Conservation (phyloP, 2,888 invertebrate genomes). For the Drosophila robusta region DNA sequence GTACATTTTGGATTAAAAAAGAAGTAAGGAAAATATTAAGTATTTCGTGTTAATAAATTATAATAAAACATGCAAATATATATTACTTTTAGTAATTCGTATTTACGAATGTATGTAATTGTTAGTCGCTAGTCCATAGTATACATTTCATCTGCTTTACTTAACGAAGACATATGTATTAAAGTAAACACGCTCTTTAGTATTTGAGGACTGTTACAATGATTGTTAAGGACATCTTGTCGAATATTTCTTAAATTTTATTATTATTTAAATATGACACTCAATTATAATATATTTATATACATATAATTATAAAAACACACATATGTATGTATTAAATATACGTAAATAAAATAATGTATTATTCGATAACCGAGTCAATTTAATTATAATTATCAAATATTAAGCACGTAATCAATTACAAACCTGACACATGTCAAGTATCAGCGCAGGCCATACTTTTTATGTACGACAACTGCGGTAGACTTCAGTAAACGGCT, state of each 20-base stretch:
- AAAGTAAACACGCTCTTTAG: slow-evolving; percentile 19
- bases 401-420: too few species aligned
- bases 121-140: slow-evolving; percentile 60
- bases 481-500: too few species aligned
- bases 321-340: slow-evolving; percentile 34
- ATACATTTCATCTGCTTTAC: slow-evolving; percentile 12
- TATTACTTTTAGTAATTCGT: slow-evolving; percentile 20
- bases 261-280: slow-evolving; percentile 30
- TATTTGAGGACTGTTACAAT: slow-evolving; percentile 52
- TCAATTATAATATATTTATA: slow-evolving; percentile 38
- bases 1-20: slow-evolving; percentile 36
- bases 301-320: slow-evolving; percentile 20
- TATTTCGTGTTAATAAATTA: slow-evolving; percentile 52
- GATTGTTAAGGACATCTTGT: slow-evolving; percentile 47
- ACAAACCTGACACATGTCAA: too few species aligned
- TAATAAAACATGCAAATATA: slow-evolving; percentile 24
- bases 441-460: too few species aligned
- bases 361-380: slow-evolving; percentile 10
- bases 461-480: too few species aligned
- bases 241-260: slow-evolving; percentile 41
- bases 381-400: background rate
- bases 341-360: slow-evolving; percentile 27
- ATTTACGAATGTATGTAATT: slow-evolving; percentile 28
- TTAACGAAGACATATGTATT: slow-evolving; percentile 8
- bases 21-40: slow-evolving; percentile 15